Conservation (phyloP, 2,888 invertebrate genomes). For the Drosophila subsilvestris region DNA sequence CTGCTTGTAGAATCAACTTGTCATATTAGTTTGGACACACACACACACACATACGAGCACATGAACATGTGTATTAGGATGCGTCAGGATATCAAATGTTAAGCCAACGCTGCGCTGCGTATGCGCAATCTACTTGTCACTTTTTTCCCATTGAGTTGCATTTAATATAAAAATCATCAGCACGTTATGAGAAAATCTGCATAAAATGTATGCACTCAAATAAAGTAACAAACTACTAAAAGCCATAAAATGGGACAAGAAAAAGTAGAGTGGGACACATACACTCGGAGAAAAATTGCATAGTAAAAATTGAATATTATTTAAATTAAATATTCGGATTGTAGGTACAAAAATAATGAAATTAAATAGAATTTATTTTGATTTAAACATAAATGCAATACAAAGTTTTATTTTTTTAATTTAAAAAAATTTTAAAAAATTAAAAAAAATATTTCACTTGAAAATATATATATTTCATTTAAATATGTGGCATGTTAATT, state of each 20-base stretch:
- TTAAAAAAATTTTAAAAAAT: too few relatives aligned
- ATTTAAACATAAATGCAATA: too few relatives aligned
- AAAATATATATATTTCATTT: neutral
- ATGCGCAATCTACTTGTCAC: slow-evolving; percentile 78
- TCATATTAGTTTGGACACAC: slow-evolving; percentile 71
- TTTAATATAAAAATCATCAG: slow-evolving; percentile 76
- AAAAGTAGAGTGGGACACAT: slow-evolving; percentile 7
- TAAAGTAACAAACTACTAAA: slow-evolving; percentile 55
- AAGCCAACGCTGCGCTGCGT: slow-evolving; percentile 54
- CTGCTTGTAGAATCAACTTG: slow-evolving; percentile 66
- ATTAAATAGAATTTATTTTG: too few relatives aligned
- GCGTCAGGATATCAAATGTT: slow-evolving; percentile 67
- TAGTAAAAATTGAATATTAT: neutral
- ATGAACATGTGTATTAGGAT: slow-evolving; percentile 15
- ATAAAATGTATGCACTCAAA: slow-evolving; percentile 78
- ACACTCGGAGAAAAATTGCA: neutral
- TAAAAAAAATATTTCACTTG: neutral
- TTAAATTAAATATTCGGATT: neutral
- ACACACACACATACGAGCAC: neutral
- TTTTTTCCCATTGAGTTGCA: slow-evolving; percentile 54
- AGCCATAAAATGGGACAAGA: slow-evolving; percentile 39
- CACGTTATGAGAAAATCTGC: slow-evolving; percentile 71
- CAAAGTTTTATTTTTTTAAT: too few relatives aligned
- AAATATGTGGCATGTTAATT: neutral
- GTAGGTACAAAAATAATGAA: too few relatives aligned